Base-by-base conservation (phyloP, 2,888 invertebrate species). In the Dryobota labecula region DNA sequence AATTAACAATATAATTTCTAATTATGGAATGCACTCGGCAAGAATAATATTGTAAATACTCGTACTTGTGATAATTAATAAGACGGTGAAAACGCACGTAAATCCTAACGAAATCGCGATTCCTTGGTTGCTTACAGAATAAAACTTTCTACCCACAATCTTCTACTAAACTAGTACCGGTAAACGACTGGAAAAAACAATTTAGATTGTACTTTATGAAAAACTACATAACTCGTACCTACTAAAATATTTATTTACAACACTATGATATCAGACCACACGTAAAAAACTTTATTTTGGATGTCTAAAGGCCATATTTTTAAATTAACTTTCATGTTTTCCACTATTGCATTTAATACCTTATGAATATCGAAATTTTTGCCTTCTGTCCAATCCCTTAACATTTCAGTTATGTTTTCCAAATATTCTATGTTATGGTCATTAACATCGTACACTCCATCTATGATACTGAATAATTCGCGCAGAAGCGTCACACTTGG, bases 261-360 rank as follows among this genome's bases (percentile, higher is more conserved):
- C 9, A 66, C 24, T 66, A 86, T 85, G 27, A 91, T 84, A 73
- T 88, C 84, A 27, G 77, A 78, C 91, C 90, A 93, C 45, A 88
- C 64, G 18, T 80, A 76, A 54, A 87, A 86, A 9, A 93, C 77
- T 78, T 87, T 84, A 56, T 70, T 86, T 78, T 90, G 91, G 4
- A 78, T 77, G 8, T 85, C 77, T 13, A 87, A 56, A 5, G 91
- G 88, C 92, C 92, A 93, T 60, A 84, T 83, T 72, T 86, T 86
- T 30, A 89, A 61, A 82, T 92, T 92, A 2, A 84, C 2, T 63
- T 86, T 76, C 84, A 92, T 87, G 69, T 92, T 92, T 33, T 89
- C 82, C 0, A 90, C 70, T 36, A 92, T 83, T 0, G 67, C 71
- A 61, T 89, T 84, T 9, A 90, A 53, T 38, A 88, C 64, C 27